phyloP scores from a whole-genome alignment of 2,888 invertebrate species.

The Leuctra nigra region DNA sequence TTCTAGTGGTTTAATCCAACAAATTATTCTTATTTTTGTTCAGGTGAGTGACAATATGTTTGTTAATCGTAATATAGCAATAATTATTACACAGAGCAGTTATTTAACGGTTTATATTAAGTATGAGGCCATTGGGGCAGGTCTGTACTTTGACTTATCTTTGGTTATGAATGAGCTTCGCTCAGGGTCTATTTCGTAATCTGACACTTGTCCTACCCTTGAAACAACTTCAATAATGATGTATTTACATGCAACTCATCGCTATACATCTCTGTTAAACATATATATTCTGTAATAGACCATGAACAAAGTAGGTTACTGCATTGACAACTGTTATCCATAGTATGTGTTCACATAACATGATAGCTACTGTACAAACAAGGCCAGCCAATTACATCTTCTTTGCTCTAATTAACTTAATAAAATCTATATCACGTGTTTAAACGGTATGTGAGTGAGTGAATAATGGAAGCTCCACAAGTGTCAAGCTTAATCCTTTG shows the following conservation, averaged over 20 bases:
- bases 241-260: not conserved
- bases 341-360: not conserved
- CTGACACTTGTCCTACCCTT: conserved; percentile 16
- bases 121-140: conserved; percentile 6
- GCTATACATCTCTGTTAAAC: not conserved
- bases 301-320: conserved; percentile 13
- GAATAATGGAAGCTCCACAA: conserved; percentile 8
- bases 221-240: not conserved
- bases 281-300: not conserved
- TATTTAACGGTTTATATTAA: not conserved
- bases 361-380: not conserved
- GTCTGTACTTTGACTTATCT: conserved; percentile 18
- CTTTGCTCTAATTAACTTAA: conserved; percentile 9
- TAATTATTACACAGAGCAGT: not conserved
- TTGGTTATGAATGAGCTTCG: conserved; percentile 21
- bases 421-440: not conserved
- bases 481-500: not conserved
- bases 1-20: conserved; percentile 2
- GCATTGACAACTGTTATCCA: not conserved
- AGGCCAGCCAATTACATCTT: not conserved
- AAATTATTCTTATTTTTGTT: not conserved
- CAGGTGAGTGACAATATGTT: not conserved
- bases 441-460: not conserved
- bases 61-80: too few relatives aligned
- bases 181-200: conserved; percentile 16